Base-by-base conservation (phyloP, 1,140 invertebrate genomes). In the Penaeus vannamei region DNA sequence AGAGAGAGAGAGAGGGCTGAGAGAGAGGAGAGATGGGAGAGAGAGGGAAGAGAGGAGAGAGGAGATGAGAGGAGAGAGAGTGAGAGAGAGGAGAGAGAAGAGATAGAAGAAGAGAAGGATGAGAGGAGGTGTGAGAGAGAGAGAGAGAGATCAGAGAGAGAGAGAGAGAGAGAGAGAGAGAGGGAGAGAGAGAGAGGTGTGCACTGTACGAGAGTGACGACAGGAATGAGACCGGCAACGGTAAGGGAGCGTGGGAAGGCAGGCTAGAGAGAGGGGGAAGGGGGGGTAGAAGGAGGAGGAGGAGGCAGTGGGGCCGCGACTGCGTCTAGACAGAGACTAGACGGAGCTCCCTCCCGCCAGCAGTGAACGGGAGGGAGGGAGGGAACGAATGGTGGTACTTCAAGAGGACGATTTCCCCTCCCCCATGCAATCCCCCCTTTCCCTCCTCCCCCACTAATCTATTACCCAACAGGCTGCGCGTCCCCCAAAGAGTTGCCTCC, bases 271-370 rank as follows among this genome's bases (percentile, higher is more conserved):
- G 42, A n/a, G 26, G 36, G 77, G 42, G 36, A 32, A 53, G 53
- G 53, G 53, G 53, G 53, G 14, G 20, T n/a, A 20, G 22, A 23
- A 22, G 42, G 29, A 22, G 77, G 77, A 22, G n/a, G 1, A n/a
- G 26, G 77, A 53, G 42, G 36, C 36, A 23, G 77, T 22, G 36
- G 20, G 77, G 77, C 32, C 42, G 77, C 77, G 42, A 53, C 77
- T 79, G 77, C 42, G 77, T 80, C 42, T 80, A 80, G 77, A 80
- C 77, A 80, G 22, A 79, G 77, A 23, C 77, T 80, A 79, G 77
- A 53, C 72, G 72, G 36, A n/a, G 61, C 59, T 83, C 61, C 60
- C 29, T 83, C 81, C n/a, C 59, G 59, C 42, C 17, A 32, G 69
- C 1, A 26, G 69, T 19, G 8, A 26, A 36, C 12, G 69, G n/a